These are phyloP conservation scores for Nasua narica DNA, from an alignment of 2,797 vertebrate species.

Conservation along the genomic window DNA sequence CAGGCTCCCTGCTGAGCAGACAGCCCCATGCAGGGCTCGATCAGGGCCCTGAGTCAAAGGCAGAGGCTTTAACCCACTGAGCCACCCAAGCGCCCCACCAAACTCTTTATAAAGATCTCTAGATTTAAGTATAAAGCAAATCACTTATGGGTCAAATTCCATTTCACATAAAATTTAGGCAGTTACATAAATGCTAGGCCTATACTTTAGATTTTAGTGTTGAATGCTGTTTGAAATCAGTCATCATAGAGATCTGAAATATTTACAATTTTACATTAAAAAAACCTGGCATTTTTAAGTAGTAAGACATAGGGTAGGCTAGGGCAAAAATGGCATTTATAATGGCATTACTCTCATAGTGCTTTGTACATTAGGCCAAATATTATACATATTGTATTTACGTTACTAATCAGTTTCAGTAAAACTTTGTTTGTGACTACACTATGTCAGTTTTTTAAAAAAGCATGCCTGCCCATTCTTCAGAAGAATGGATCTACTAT, in stretches of 20 bases:
- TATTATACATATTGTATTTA: background rate
- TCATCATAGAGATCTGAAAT: background rate
- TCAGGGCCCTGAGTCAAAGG: no score
- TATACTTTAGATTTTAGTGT: background rate
- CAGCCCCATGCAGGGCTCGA: no score
- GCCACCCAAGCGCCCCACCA: background rate
- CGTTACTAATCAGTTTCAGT: constrained; percentile 13
- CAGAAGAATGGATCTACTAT: background rate
- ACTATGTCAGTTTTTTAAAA: background rate
- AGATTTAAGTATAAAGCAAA: background rate
- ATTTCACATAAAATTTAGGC: constrained; percentile 15
- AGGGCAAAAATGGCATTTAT: constrained; percentile 9
- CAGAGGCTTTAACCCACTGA: no score
- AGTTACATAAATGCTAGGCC: background rate
- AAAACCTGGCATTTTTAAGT: background rate
- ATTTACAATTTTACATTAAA: background rate
- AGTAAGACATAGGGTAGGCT: background rate
- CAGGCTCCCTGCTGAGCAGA: no score
- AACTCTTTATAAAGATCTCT: background rate
- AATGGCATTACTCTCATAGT: background rate
- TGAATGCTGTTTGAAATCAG: constrained; percentile 6
- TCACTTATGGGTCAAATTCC: background rate
- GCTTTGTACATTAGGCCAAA: background rate
- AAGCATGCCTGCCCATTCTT: background rate
- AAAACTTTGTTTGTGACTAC: background rate